Percentiles rank a stretch among this genome's conserved stretches.
These are phyloP conservation scores for Regulus satrapa DNA, from an alignment of 2,113 vertebrate genomes.

Conservation along the genomic window DNA sequence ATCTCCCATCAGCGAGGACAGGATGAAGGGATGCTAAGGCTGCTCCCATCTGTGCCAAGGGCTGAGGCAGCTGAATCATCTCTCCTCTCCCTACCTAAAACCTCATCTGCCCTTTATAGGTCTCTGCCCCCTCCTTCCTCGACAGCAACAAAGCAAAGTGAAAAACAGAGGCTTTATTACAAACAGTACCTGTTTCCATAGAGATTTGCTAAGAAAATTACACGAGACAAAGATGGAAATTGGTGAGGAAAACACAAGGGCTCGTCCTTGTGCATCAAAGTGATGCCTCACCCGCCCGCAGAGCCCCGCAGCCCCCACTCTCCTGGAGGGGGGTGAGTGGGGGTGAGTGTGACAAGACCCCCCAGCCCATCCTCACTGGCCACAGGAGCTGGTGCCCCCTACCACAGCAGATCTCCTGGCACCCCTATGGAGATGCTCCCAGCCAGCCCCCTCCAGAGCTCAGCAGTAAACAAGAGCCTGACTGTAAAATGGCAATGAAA, in stretches of 20 bases:
- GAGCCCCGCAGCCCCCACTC: neutral
- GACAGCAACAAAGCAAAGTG: neutral
- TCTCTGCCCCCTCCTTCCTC: neutral
- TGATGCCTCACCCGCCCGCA: rapidly evolving
- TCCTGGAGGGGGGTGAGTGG: neutral
- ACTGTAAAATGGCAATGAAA: neutral
- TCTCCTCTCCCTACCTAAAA: neutral
- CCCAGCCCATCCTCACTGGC: neutral
- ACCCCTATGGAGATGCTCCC: neutral
- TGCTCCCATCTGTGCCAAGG: neutral
- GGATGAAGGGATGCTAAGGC: neutral
- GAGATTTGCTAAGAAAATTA: slow-evolving; percentile 35
- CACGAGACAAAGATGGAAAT: neutral
- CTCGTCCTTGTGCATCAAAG: neutral
- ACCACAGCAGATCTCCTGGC: neutral
- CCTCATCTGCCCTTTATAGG: neutral
- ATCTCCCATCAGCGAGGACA: rapidly evolving
- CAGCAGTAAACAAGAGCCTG: neutral
- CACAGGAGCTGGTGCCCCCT: neutral
- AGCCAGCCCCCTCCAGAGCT: neutral
- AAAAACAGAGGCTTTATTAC: neutral
- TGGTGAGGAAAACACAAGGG: neutral
- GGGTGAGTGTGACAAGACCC: rapidly evolving
- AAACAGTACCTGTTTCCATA: slow-evolving; percentile 52
- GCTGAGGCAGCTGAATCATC: neutral